These are phyloP conservation scores for Thamnaconus septentrionalis DNA, from an alignment of 2,113 vertebrate genomes.

Conservation along the genomic window DNA sequence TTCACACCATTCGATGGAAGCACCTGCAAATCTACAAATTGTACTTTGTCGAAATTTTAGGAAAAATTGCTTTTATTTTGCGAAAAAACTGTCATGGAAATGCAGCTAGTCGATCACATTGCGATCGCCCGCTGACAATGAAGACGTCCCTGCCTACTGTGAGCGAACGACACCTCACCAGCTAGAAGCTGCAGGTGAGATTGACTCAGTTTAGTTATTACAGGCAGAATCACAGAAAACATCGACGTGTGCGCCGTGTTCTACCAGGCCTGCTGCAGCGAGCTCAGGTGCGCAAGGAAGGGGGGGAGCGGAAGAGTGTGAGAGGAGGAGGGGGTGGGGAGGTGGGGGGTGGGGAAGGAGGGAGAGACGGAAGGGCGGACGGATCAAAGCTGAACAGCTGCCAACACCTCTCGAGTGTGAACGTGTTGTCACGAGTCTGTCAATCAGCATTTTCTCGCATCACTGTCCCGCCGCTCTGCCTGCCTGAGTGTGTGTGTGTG, in stretches of 20 bases:
- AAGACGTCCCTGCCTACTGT: no score
- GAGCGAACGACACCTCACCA: no score
- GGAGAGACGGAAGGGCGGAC: slow-evolving; percentile 53
- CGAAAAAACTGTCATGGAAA: no score
- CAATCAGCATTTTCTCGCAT: slow-evolving; percentile 72
- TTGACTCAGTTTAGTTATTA: not conserved
- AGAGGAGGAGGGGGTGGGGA: slow-evolving; percentile 1
- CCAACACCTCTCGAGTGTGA: slow-evolving; percentile 71
- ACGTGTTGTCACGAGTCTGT: slow-evolving; percentile 69
- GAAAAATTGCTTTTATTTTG: no score
- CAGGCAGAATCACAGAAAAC: slow-evolving; percentile 21
- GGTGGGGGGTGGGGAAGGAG: slow-evolving; percentile 41
- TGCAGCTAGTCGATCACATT: no score
- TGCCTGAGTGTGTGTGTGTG: slow-evolving; percentile 34
- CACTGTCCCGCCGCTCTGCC: slow-evolving; percentile 39
- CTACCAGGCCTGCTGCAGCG: slow-evolving; percentile 62
- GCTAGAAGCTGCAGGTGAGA: no score
- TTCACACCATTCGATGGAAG: no score
- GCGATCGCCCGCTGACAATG: no score
- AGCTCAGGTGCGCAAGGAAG: slow-evolving; percentile 56
- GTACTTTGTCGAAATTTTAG: no score
- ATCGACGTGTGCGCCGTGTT: slow-evolving; percentile 60
- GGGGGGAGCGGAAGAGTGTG: not conserved
- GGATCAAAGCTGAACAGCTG: slow-evolving; percentile 74
- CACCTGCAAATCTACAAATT: no score